Conservation (phyloP, 2,888 invertebrate species). For the Blastobasis adustella region DNA sequence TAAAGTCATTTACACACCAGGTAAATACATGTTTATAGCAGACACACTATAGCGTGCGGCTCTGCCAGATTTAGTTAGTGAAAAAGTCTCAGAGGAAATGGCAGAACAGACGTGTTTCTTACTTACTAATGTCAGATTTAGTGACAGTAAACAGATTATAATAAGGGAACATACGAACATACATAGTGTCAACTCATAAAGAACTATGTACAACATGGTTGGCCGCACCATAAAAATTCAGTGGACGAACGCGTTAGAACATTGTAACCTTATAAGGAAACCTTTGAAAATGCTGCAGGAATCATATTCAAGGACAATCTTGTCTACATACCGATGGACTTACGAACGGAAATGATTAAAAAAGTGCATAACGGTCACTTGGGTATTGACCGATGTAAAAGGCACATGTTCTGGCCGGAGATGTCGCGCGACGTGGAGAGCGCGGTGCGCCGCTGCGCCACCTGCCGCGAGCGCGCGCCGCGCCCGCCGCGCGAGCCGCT, state of each 20-base stretch:
- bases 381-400: slow-evolving; percentile 8
- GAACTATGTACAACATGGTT: slow-evolving; percentile 12
- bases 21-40: slow-evolving; percentile 24
- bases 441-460: not conserved
- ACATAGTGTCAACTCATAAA: slow-evolving; percentile 7
- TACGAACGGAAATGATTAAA: slow-evolving; percentile 2
- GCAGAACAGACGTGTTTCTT: slow-evolving; percentile 9
- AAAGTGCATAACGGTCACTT: slow-evolving; percentile 8
- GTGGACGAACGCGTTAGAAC: slow-evolving; percentile 6
- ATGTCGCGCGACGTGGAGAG: slow-evolving; percentile 8
- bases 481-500: slow-evolving; percentile 2
- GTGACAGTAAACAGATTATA: slow-evolving; percentile 4
- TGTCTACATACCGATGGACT: not conserved
- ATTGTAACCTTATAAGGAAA: slow-evolving; percentile 7
- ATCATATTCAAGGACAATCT: slow-evolving; percentile 5
- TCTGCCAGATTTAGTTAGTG: slow-evolving; percentile 2
- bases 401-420: too few relatives aligned
- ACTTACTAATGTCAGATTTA: slow-evolving; percentile 9
- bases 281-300: slow-evolving; percentile 2
- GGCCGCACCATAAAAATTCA: slow-evolving; percentile 14
- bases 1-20: slow-evolving; percentile 14
- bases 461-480: not conserved
- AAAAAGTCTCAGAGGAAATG: slow-evolving; percentile 6
- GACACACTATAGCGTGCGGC: slow-evolving; percentile 26
- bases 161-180: slow-evolving; percentile 7